Percentiles rank a stretch among this genome's conserved stretches.
These are phyloP conservation scores for Drosophila tsacasi DNA, from an alignment of 1,140 invertebrate genomes.

Conservation along the genomic window DNA sequence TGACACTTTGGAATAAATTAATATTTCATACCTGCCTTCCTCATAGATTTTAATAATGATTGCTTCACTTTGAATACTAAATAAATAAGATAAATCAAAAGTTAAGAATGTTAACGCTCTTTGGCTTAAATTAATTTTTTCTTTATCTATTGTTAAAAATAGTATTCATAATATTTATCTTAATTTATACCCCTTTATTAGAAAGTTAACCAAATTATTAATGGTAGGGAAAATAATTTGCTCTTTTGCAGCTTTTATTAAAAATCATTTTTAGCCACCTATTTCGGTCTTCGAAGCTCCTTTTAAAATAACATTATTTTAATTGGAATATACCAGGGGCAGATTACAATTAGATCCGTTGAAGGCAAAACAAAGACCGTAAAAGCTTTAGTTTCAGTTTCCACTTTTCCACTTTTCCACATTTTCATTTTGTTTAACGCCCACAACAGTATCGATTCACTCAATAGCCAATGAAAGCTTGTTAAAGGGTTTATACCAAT, in stretches of 20 bases:
- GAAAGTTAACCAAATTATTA: neutral
- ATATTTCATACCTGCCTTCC: neutral
- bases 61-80: neutral
- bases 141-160: neutral
- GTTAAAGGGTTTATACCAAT: slow-evolving; percentile 28
- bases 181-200: neutral
- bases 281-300: neutral
- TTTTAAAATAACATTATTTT: neutral
- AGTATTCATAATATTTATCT: neutral
- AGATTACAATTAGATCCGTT: neutral
- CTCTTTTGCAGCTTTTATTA: too few relatives aligned
- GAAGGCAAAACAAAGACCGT: neutral
- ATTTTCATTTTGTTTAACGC: neutral
- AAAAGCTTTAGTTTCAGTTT: slow-evolving; percentile 12
- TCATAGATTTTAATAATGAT: neutral
- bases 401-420: slow-evolving; percentile 3
- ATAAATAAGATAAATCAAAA: neutral
- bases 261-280: neutral
- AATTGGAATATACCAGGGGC: neutral
- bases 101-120: neutral
- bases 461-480: slow-evolving; percentile 27
- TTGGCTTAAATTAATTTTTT: neutral
- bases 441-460: slow-evolving; percentile 30
- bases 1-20: slow-evolving; percentile 5
- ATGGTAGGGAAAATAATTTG: neutral